Percentiles rank a stretch among this genome's conserved stretches.
Evolutionary conservation across 2,797 vertebrate genomes (phyloP).

Genomic region (Mycteria americana): DNA sequence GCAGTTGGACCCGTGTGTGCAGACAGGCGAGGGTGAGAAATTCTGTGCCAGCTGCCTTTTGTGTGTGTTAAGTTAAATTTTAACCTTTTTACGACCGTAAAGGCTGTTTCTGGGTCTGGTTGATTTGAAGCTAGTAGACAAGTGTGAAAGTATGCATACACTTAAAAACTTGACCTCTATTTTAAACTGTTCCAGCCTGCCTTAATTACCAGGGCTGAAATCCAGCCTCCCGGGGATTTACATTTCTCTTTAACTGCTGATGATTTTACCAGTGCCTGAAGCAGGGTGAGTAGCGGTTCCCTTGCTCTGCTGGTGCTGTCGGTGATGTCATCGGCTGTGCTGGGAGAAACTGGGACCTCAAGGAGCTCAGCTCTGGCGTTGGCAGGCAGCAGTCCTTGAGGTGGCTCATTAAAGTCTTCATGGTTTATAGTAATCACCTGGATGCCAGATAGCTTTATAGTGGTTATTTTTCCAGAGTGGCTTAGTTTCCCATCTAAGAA

Average conservation of each 20-base stretch:
- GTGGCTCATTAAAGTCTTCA: background rate
- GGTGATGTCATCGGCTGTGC: background rate
- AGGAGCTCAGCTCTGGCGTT: background rate
- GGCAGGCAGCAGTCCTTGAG: background rate
- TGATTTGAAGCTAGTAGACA: background rate
- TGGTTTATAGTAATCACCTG: background rate
- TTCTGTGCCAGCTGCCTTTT: background rate
- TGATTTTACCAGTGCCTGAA: constrained; percentile 35
- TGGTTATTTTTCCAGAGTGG: background rate
- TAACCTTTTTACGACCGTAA: background rate
- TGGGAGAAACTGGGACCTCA: background rate
- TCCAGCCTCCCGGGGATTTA: constrained; percentile 1
- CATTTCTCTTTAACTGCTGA: constrained; percentile 19
- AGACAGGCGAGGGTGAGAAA: background rate
- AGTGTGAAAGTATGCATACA: background rate
- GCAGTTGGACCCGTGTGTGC: background rate
- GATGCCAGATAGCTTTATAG: background rate
- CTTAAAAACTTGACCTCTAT: background rate
- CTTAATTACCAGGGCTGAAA: constrained; percentile 31
- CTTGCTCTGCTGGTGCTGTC: background rate
- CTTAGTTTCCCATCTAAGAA: background rate
- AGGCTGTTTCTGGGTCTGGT: background rate
- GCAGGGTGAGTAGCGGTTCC: background rate
- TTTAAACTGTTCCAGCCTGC: constrained; percentile 6
- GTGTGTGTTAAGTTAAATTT: constrained; percentile 23